Evolutionary conservation across 2,797 vertebrate species (phyloP).

Genomic region (Tamandua tetradactyla): DNA sequence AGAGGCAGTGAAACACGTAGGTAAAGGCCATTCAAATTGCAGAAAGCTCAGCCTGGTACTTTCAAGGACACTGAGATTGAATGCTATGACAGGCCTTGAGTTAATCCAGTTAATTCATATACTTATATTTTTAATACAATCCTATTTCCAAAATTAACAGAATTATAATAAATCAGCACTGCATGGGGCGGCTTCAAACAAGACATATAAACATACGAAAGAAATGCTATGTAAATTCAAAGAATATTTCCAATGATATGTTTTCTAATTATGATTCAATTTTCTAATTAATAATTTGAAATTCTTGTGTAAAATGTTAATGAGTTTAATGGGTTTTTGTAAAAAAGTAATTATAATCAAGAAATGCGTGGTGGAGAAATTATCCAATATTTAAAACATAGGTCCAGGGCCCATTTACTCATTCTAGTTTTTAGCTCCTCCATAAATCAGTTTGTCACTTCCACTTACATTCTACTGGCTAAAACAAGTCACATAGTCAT

Average conservation of each 20-base stretch:
- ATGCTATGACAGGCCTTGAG: background rate
- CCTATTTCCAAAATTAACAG: background rate
- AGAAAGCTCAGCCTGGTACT: background rate
- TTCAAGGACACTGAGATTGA: background rate
- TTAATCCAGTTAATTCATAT: background rate
- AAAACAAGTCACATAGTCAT: background rate
- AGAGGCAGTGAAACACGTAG: background rate
- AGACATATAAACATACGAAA: background rate
- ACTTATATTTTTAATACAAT: background rate
- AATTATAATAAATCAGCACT: background rate
- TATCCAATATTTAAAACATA: conserved; percentile 19
- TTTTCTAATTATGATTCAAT: background rate
- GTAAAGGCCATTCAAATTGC: background rate
- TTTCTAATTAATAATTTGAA: background rate
- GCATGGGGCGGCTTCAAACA: background rate
- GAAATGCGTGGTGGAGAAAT: background rate
- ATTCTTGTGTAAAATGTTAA: background rate
- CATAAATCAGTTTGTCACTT: background rate
- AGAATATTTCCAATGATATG: background rate
- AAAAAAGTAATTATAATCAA: conserved; percentile 16
- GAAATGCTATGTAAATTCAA: background rate
- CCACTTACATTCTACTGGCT: background rate
- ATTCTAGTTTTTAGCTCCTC: background rate
- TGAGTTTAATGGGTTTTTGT: background rate
- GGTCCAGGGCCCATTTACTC: background rate